Evolutionary conservation across 2,113 vertebrate genomes (phyloP), one percentile per base, ranked within the genome.

Genomic region (Albula glossodonta): DNA sequence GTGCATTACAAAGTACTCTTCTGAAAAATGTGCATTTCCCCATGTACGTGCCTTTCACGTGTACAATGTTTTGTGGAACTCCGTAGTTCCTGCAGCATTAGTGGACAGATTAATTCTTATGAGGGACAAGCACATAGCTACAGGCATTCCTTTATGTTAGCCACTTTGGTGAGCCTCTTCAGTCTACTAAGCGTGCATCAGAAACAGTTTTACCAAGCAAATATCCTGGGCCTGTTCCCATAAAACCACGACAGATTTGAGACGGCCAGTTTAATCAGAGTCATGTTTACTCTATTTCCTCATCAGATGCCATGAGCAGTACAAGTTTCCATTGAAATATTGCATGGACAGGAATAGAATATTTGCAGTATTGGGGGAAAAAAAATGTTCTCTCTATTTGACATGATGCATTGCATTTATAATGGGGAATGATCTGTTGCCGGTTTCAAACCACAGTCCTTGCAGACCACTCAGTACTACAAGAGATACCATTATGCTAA

Each of bases 31-130:
- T 13, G 66, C 31, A 52, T 84, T 70, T 85, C 79, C 53, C 81
- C 25, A 0, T 56, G 11, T 9, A 31, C 84, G 80, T 82, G 80
- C 48, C 22, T 49, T 83, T n/a, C 87, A 56, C 83, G 84, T 50
- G 82, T 86, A 60, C 86, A 56, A 2, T 88, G 50, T 84, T 70
- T 90, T 92, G 87, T 92, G 3, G 91, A 93, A 86, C 91, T 88
- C 90, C 87, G 90, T 91, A 60, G 78, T 90, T 31, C 70, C 82
- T 78, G 50, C 66, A 84, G 89, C 83, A 22, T 51, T 12, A 84
- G 63, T 77, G 85, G 7, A 11, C 10, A 2, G 80, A 13, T 48
- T 51, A 5, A 25, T 15, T 81, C 7, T 77, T 2, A 56, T 8
- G 48, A 50, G 31, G 19, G n/a, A 41, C 31, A 83, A 41, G 48